Conservation (phyloP, 2,888 invertebrate species). For the Drosophila monieri region DNA sequence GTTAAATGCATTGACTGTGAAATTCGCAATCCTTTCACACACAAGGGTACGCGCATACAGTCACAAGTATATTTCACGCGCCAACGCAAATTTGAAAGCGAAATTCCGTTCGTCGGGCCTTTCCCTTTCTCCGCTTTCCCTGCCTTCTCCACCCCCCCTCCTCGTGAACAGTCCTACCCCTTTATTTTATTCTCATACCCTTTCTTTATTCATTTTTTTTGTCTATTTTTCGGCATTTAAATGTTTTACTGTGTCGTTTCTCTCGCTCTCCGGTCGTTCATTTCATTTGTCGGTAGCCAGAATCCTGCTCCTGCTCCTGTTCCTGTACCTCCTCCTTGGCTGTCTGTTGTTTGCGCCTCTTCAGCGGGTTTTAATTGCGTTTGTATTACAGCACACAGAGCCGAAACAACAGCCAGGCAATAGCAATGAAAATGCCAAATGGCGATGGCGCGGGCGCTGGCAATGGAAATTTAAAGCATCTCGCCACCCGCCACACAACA, state of each 20-base stretch:
- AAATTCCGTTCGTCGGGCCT: conserved; percentile 56
- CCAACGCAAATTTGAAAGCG: conserved; percentile 76
- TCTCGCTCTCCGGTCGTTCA: conserved; percentile 42
- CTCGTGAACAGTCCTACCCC: conserved; percentile 13
- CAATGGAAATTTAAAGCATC: conserved; percentile 74
- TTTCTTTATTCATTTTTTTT: conserved; percentile 31
- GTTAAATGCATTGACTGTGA: conserved; percentile 60
- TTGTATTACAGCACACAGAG: conserved; percentile 69
- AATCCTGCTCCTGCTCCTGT: conserved; percentile 4
- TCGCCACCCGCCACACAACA: not conserved
- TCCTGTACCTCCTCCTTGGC: conserved; percentile 21
- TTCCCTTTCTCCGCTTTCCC: conserved; percentile 6
- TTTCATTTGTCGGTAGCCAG: conserved; percentile 23
- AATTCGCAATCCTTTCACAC: conserved; percentile 68
- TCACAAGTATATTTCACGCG: conserved; percentile 65
- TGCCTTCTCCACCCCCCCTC: not conserved
- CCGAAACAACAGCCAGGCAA: conserved; percentile 33
- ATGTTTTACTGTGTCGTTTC: conserved; percentile 76
- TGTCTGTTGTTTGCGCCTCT: conserved; percentile 75
- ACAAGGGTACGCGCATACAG: conserved; percentile 6
- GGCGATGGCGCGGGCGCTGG: conserved; percentile 50
- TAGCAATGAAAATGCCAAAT: conserved; percentile 65
- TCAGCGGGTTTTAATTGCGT: conserved; percentile 79
- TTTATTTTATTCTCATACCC: conserved; percentile 23
- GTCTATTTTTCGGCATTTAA: conserved; percentile 77